These are phyloP conservation scores for Drosophila monieri DNA, from an alignment of 2,888 invertebrate species.

Conservation along the genomic window DNA sequence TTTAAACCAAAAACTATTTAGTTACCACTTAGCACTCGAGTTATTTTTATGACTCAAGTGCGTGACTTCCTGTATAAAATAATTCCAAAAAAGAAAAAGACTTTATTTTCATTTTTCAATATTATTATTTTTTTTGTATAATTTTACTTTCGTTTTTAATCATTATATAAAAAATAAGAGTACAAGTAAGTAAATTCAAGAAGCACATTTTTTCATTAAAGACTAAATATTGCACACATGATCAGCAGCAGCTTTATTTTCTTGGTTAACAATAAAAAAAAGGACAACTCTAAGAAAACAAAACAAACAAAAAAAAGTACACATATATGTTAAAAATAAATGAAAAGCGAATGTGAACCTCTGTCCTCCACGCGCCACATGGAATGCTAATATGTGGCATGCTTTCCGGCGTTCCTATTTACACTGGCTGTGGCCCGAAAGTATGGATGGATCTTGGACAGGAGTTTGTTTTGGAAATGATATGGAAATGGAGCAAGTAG, in stretches of 20 bases:
- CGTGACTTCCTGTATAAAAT: constrained; percentile 53
- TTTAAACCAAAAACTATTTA: constrained; percentile 15
- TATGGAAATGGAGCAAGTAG: constrained; percentile 1
- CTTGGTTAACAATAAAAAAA: constrained; percentile 25
- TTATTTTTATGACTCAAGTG: constrained; percentile 55
- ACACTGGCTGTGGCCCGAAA: constrained; percentile 8
- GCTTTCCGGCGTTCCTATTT: constrained; percentile 39
- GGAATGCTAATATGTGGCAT: constrained; percentile 32
- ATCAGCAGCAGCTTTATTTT: constrained; percentile 40
- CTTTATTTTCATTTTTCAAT: neutral
- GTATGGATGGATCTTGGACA: constrained; percentile 20
- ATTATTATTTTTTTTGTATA: neutral
- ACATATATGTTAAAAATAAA: constrained; percentile 26
- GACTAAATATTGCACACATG: constrained; percentile 47
- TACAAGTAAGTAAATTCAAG: constrained; percentile 25
- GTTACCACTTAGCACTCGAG: constrained; percentile 53
- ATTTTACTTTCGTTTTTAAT: constrained; percentile 36
- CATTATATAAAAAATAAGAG: constrained; percentile 14
- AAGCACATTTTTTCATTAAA: constrained; percentile 27
- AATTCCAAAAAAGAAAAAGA: neutral
- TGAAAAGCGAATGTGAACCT: constrained; percentile 26
- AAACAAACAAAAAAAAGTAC: constrained; percentile 9
- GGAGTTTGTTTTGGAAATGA: constrained; percentile 6
- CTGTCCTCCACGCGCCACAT: constrained; percentile 4
- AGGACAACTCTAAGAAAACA: constrained; percentile 11